A percentile compares a stretch with the other conserved stretches of the same genome.
phyloP scores from a whole-genome alignment of 2,888 invertebrate species.

The Lepidochitona cinerea region DNA sequence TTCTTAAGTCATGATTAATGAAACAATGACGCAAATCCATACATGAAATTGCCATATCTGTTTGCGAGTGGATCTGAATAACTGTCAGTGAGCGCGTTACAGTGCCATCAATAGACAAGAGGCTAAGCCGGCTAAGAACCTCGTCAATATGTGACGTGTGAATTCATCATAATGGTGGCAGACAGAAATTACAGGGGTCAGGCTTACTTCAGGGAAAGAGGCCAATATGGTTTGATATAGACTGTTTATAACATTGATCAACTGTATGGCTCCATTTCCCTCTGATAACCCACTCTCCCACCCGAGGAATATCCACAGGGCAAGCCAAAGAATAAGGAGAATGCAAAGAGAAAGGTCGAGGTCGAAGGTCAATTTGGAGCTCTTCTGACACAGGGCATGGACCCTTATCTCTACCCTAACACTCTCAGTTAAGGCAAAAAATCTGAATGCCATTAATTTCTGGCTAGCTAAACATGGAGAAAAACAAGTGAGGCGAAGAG shows the following conservation, averaged over 20 bases:
- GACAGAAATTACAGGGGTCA: slow-evolving; percentile 5
- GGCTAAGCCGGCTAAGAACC: background rate
- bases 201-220: background rate
- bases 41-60: background rate
- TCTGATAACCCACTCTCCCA: background rate
- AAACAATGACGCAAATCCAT: background rate
- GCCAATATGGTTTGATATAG: background rate
- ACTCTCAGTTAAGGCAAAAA: background rate
- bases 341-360: background rate
- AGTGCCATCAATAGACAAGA: background rate
- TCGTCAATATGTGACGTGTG: slow-evolving; percentile 6
- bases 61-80: background rate
- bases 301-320: background rate
- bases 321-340: background rate
- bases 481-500: background rate
- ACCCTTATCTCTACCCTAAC: background rate
- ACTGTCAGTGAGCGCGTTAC: background rate
- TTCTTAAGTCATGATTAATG: no score
- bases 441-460: slow-evolving; percentile 4
- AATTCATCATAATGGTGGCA: background rate
- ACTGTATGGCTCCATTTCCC: background rate
- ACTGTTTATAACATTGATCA: background rate
- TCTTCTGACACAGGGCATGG: background rate
- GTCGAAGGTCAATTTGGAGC: background rate
- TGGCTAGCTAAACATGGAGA: background rate